Evolutionary conservation across 2,113 vertebrate species (phyloP), one percentile per base, ranked within the genome.

Genomic region (Rhineura floridana): DNA sequence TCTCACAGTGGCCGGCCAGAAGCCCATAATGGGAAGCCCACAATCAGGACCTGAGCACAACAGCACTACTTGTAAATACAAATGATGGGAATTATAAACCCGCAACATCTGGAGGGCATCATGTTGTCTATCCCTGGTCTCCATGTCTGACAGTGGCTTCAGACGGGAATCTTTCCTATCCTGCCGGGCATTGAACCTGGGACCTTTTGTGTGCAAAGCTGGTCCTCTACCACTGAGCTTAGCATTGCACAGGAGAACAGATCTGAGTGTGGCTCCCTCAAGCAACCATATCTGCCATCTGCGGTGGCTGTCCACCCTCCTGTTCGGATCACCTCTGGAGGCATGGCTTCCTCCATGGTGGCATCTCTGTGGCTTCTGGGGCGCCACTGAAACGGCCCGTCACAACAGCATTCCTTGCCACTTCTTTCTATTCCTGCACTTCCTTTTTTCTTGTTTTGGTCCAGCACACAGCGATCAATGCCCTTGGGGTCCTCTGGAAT

Each of bases 381-480:
- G 10, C 17, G 21, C 17, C 15, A 67, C 7, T 1, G 10, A 28
- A 67, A 28, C 30, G 7, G 65, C 23, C 23, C 65, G 10, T 30
- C 65, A 67, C n/a, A 6, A 11, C n/a, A 12, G 13, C 3, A 25
- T 7, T 36, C 2, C 69, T 10, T 30, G 65, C 63, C 10, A 30
- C 63, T 10, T 30, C 63, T 10, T 65, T 65, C 25, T 65, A 55
- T 55, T 55, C 30, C 77, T 48, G 62, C 33, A 28, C 72, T 1
- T 84, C 75, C 28, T 86, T 52, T 1, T 17, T 79, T n/a, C 89
- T 92, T 81, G 52, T 69, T 92, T 77, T 91, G 63, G 79, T 85
- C 87, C 77, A 0, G 0, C 17, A 90, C 76, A 44, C 0, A 84
- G 63, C 42, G 36, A 3, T 90, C 88, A 25, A 76, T 0, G 0